Evolutionary conservation across 2,888 invertebrate genomes (phyloP).

Genomic region (Balanococcus diminutus): DNA sequence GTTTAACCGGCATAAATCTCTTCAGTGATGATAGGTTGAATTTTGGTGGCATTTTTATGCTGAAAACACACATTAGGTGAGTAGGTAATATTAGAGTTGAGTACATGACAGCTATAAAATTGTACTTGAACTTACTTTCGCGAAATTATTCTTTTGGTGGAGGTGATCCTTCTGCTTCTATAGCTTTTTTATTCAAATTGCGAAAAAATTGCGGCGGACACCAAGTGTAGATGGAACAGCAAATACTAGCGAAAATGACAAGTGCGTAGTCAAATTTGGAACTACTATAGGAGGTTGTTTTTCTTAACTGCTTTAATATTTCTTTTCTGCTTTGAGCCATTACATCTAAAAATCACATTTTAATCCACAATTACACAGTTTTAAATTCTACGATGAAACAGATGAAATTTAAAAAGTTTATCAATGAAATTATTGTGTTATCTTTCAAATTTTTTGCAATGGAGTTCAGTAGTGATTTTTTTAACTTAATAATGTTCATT

Average conservation of each 20-base stretch:
- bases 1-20: neutral
- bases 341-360: neutral
- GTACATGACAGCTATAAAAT: too few species aligned
- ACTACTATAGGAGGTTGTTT: neutral
- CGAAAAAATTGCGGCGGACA: neutral
- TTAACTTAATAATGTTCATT: too few species aligned
- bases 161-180: neutral
- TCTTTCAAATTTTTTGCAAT: too few species aligned
- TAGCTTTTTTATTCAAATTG: neutral
- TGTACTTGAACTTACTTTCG: neutral
- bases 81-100: neutral
- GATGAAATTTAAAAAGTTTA: too few species aligned
- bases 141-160: neutral
- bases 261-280: neutral
- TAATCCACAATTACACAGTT: too few species aligned
- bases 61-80: neutral
- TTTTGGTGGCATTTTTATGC: too few species aligned
- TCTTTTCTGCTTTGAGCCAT: neutral
- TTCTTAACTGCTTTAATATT: neutral
- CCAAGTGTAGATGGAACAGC: slow-evolving; percentile 16
- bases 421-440: too few species aligned
- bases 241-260: neutral
- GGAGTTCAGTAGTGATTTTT: too few species aligned
- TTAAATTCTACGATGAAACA: too few species aligned
- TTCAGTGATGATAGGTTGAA: neutral